Conservation (phyloP, 2,888 invertebrate species). For the Meteorus colon region DNA sequence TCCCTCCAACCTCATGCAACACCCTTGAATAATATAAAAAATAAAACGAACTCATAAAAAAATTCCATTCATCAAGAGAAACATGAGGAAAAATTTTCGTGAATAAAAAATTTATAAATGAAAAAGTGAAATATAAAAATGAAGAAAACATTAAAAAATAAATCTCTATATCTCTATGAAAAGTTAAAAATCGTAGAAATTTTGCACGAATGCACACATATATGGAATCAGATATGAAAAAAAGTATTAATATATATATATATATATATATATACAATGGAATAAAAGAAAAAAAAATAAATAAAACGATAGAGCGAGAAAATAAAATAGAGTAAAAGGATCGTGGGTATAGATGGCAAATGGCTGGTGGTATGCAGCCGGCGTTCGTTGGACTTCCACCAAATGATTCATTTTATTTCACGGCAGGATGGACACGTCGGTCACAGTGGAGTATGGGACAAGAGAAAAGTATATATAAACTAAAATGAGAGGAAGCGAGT, state of each 20-base stretch:
- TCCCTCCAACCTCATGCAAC: no score
- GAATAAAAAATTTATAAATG: not conserved
- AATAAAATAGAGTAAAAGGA: slow-evolving; percentile 41
- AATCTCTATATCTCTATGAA: not conserved
- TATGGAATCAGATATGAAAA: not conserved
- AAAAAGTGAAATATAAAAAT: not conserved
- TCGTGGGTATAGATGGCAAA: slow-evolving; percentile 35
- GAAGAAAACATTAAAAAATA: not conserved
- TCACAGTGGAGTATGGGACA: slow-evolving; percentile 57
- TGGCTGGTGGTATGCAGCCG: slow-evolving; percentile 52
- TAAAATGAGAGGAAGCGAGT: not conserved
- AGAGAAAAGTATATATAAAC: slow-evolving; percentile 3
- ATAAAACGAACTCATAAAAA: slow-evolving; percentile 33
- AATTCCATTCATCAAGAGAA: slow-evolving; percentile 56
- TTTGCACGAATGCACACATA: not conserved
- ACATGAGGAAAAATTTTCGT: not conserved
- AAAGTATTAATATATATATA: not conserved
- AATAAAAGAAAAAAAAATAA: slow-evolving; percentile 20
- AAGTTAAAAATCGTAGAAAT: not conserved
- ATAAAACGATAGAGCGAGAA: slow-evolving; percentile 28
- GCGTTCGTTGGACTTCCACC: slow-evolving; percentile 54
- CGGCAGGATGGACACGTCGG: slow-evolving; percentile 66
- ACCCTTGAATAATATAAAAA: no score
- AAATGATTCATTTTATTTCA: slow-evolving; percentile 70
- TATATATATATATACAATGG: not conserved